These are phyloP conservation scores for Caenorhabditis sulstoni DNA, from an alignment of 2,888 invertebrate species.

Conservation along the genomic window DNA sequence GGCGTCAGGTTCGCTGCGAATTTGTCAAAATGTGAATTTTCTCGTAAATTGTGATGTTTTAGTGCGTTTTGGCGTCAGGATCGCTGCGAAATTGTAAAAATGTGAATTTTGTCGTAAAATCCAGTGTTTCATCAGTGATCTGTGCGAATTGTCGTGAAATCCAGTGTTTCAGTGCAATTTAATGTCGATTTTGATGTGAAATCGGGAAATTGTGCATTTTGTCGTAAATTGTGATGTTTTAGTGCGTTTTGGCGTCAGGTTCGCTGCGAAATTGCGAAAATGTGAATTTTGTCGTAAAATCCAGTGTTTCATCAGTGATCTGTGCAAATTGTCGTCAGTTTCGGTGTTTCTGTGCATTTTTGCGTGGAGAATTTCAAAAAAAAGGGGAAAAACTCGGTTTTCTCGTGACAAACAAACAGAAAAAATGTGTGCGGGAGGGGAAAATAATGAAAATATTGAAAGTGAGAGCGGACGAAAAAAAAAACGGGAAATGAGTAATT, in stretches of 20 bases:
- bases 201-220: not conserved
- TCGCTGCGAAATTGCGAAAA: not conserved
- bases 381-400: not conserved
- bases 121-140: too few relatives aligned
- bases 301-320: not conserved
- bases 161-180: not conserved
- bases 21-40: not conserved
- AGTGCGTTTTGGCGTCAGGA: not conserved
- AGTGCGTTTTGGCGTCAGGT: too few relatives aligned
- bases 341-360: not conserved
- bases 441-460: slow-evolving; percentile 4
- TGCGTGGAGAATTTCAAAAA: too few relatives aligned
- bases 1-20: not conserved
- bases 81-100: too few relatives aligned
- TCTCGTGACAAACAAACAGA: not conserved
- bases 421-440: not conserved
- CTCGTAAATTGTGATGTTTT: not conserved
- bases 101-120: too few relatives aligned
- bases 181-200: too few relatives aligned
- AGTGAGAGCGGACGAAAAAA: slow-evolving; percentile 12
- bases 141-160: not conserved
- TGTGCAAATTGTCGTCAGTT: not conserved
- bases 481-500: slow-evolving; percentile 39
- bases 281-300: not conserved
- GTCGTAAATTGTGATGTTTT: not conserved